Evolutionary conservation across 2,797 vertebrate species (phyloP), one percentile per base, ranked within the genome.

Genomic region (Amblyraja radiata): DNA sequence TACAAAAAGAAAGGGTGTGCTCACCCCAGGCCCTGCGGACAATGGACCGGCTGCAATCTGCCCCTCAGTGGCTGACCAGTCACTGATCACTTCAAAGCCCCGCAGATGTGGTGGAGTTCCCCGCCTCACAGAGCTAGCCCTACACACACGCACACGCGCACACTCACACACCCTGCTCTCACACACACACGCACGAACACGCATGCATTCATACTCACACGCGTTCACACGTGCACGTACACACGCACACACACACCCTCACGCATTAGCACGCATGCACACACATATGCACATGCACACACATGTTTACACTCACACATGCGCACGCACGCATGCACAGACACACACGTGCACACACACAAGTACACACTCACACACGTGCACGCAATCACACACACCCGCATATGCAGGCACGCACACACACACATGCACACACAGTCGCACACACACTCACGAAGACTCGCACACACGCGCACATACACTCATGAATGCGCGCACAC

Each of bases 31-130:
- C 96, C 96, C 94, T 93, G 94, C 95, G 81, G 95, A 97, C 97
- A 97, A 97, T 97, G 96, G 97, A 96, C 97, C 94, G 95, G 63
- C 96, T 95, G 95, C 96, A 96, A 96, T 96, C 96, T 97, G 97
- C 94, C 95, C 96, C 96, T 95, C 96, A 96, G 95, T 96, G 95
- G 95, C 94, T 94, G 94, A 94, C 96, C 97, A 97, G 97, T 95
- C 97, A 96, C 96, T 98, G 98, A 97, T 98, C 97, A 98, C 98
- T 97, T 96, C 95, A 96, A 95, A 97, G 96, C 95, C 95, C 96
- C 96, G 97, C 97, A 98, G 97, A 98, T 98, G 97, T 23, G 46
- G 93, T 93, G 95, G 95, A 95, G 95, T 94, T 93, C 94, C 95
- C 96, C 96, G 94, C 94, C 93, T 91, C 94, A 36, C 71, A 54